These are phyloP conservation scores for Corbicula japonica DNA, from an alignment of 2,888 invertebrate genomes.

Conservation along the genomic window DNA sequence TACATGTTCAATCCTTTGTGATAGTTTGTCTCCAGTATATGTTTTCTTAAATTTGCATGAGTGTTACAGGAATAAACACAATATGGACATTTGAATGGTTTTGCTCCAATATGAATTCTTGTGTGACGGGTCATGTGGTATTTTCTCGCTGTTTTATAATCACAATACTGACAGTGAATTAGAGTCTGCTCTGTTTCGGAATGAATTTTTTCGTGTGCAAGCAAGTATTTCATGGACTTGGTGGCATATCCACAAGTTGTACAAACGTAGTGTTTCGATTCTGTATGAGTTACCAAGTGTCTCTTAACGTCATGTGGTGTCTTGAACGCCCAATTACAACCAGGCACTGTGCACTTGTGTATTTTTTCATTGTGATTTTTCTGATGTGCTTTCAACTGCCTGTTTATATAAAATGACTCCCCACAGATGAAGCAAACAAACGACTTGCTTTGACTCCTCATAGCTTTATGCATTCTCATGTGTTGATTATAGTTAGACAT, in stretches of 20 bases:
- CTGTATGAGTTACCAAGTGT: constrained; percentile 95
- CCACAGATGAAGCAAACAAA: constrained; percentile 94
- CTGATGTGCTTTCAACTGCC: constrained; percentile 87
- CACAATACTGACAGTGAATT: constrained; percentile 85
- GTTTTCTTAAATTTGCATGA: constrained; percentile 95
- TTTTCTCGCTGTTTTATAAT: constrained; percentile 84
- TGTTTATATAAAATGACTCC: constrained; percentile 90
- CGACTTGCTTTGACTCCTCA: constrained; percentile 90
- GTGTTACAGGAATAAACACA: constrained; percentile 90
- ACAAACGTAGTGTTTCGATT: constrained; percentile 93
- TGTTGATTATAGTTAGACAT: constrained; percentile 71
- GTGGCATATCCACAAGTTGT: constrained; percentile 93
- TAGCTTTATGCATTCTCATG: constrained; percentile 72
- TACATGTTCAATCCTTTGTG: constrained; percentile 93
- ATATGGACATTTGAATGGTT: constrained; percentile 87
- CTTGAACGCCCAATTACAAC: constrained; percentile 95
- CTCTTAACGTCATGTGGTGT: constrained; percentile 94
- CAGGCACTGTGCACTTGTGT: constrained; percentile 91
- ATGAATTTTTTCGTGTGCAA: constrained; percentile 84
- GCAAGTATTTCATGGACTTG: constrained; percentile 81
- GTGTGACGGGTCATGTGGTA: constrained; percentile 85
- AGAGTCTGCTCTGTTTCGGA: constrained; percentile 80
- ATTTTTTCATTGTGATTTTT: constrained; percentile 91
- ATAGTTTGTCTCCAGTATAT: constrained; percentile 92
- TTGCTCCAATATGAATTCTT: constrained; percentile 85